Evolutionary conservation across 2,113 vertebrate species (phyloP), one percentile per base, ranked within the genome.

Genomic region (Cavia porcellus): DNA sequence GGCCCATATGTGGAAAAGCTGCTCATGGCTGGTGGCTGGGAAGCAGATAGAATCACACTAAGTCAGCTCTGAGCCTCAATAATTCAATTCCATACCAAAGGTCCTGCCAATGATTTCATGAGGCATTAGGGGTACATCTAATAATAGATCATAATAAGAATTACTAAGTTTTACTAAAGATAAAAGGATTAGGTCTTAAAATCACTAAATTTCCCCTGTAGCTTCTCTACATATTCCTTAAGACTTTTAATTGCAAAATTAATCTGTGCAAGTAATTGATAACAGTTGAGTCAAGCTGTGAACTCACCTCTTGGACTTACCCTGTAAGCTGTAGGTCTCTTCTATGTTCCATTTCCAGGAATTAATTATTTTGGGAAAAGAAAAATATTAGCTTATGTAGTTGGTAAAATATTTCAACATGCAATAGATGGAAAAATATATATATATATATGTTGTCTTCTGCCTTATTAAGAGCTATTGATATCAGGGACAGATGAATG

Each of bases 171-270:
- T 68, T 82, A 35, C 45, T 81, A 85, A 61, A 92, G 32, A 25
- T 6, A 47, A 86, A 94, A 94, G 55, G 52, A 85, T 66, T 28
- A 55, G 7, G 25, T 95, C 70, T 95, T 86, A 7, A 79, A 61
- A 42, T 89, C 38, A 47, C 94, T 80, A 45, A 24, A 1, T 74
- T 47, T 89, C 57, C n/a, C 11, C 55, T 22, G 4, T 52, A 66
- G 50, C 74, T 92, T 7, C 42, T 81, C 6, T 64, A 0, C n/a
- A 15, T 61, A 55, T 87, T 84, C 10, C 17, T 88, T 42, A 61
- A 79, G 11, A 55, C 42, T 24, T 50, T 66, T 70, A 79, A 66
- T 17, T 25, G 42, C 25, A 47, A 82, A 86, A 13, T 7, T 52
- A 8, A 5, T 22, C 61, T 68, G 19, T 42, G 9, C 15, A 35